Percentiles rank a stretch among this genome's conserved stretches.
Conservation (phyloP, 2,113 vertebrate genomes). For the Chlorocebus sabaeus region DNA sequence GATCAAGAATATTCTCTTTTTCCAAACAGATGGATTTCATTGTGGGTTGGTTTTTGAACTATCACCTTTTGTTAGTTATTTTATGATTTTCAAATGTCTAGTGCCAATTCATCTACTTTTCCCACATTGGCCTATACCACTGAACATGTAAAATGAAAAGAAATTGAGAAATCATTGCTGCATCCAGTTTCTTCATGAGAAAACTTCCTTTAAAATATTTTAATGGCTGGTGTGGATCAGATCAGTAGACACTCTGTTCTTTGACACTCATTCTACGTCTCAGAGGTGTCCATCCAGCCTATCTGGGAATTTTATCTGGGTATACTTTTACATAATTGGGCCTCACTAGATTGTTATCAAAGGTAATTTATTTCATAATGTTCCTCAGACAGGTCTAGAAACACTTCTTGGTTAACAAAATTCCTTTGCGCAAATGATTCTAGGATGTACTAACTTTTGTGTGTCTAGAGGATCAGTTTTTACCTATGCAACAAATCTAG, state of each 20-base stretch:
- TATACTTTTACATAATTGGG: not conserved
- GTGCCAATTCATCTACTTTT: not conserved
- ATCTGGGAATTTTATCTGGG: not conserved
- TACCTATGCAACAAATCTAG: not conserved
- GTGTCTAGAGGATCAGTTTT: not conserved
- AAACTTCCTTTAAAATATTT: not conserved
- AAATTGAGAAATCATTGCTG: not conserved
- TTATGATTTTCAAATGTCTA: constrained; percentile 9
- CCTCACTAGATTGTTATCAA: constrained; percentile 3
- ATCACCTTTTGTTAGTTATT: not conserved
- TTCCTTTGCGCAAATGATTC: not conserved
- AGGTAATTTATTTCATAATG: not conserved
- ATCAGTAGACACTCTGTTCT: not conserved
- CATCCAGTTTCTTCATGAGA: not conserved
- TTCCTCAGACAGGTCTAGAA: not conserved
- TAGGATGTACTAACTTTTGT: not conserved
- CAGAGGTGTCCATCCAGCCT: not conserved
- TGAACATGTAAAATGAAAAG: not conserved
- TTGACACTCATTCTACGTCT: not conserved
- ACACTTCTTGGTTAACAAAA: not conserved
- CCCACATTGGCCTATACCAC: not conserved
- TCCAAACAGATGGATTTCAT: not conserved
- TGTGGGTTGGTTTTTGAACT: not conserved
- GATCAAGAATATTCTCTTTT: not conserved
- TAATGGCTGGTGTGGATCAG: not conserved